These are phyloP conservation scores for Drepana falcataria DNA, from an alignment of 2,888 invertebrate genomes.

Conservation along the genomic window DNA sequence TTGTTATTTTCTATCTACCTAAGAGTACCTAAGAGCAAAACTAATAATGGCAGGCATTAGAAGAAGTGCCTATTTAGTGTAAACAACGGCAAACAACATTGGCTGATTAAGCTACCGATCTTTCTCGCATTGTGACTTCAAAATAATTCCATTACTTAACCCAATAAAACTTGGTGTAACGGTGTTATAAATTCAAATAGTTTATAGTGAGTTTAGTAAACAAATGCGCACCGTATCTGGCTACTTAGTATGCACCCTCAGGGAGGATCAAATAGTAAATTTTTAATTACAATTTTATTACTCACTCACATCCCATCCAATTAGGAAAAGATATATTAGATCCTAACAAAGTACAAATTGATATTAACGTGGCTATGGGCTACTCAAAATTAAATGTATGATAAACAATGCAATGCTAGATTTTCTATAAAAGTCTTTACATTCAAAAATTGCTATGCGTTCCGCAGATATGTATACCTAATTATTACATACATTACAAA, in stretches of 20 bases:
- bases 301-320: conserved; percentile 68
- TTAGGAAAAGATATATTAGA: conserved; percentile 67
- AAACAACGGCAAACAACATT: too few species aligned
- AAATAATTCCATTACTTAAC: conserved; percentile 30
- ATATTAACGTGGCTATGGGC: conserved; percentile 21
- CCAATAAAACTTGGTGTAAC: conserved; percentile 35
- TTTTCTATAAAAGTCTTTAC: too few species aligned
- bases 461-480: too few species aligned
- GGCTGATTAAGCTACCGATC: too few species aligned
- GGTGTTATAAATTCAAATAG: conserved; percentile 63
- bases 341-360: conserved; percentile 39
- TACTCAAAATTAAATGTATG: neutral
- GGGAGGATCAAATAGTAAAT: conserved; percentile 69
- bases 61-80: too few species aligned
- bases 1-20: too few species aligned
- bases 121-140: conserved; percentile 1
- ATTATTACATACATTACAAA: too few species aligned
- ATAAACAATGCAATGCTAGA: neutral
- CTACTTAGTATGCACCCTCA: conserved; percentile 75
- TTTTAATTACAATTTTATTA: conserved; percentile 78
- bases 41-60: too few species aligned
- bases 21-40: too few species aligned
- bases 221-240: conserved; percentile 56
- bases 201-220: conserved; percentile 65
- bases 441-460: too few species aligned